These are phyloP conservation scores for Austrofundulus limnaeus DNA, from an alignment of 2,113 vertebrate genomes.

Conservation along the genomic window DNA sequence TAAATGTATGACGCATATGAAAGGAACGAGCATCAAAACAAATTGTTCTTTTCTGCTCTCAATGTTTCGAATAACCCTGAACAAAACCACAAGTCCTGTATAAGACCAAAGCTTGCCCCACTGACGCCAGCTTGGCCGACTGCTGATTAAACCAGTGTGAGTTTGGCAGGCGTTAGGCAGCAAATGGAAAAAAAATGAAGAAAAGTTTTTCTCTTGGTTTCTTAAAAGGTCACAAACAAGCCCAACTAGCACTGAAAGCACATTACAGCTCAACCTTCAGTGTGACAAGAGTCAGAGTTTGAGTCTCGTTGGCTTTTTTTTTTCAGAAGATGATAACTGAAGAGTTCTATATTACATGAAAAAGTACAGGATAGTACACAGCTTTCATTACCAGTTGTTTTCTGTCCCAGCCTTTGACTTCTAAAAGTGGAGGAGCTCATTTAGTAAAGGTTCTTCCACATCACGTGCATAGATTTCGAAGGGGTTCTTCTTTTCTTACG, in stretches of 20 bases:
- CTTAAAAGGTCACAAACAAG: constrained; percentile 43
- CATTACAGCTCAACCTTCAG: constrained; percentile 3
- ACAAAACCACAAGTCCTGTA: constrained; percentile 70
- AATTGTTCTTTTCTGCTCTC: constrained; percentile 59
- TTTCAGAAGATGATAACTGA: neutral
- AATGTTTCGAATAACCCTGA: constrained; percentile 52
- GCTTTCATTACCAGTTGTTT: constrained; percentile 13
- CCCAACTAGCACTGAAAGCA: neutral
- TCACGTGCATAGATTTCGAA: neutral
- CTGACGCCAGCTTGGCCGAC: constrained; percentile 66
- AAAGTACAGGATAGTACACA: neutral
- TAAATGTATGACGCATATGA: constrained; percentile 59
- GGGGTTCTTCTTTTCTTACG: neutral
- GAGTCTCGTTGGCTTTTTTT: neutral
- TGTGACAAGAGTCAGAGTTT: constrained; percentile 1
- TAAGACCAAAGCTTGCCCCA: constrained; percentile 62
- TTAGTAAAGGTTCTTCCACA: constrained; percentile 5
- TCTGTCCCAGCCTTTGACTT: constrained; percentile 13
- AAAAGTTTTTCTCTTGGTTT: constrained; percentile 29
- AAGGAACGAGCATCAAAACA: constrained; percentile 69
- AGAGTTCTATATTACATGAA: neutral
- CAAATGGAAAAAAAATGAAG: constrained; percentile 65
- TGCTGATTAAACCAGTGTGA: constrained; percentile 69
- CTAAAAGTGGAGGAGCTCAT: constrained; percentile 16
- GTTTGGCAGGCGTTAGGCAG: constrained; percentile 57